These are phyloP conservation scores for Anolis sagrei DNA, from an alignment of 2,113 vertebrate genomes.

Conservation along the genomic window DNA sequence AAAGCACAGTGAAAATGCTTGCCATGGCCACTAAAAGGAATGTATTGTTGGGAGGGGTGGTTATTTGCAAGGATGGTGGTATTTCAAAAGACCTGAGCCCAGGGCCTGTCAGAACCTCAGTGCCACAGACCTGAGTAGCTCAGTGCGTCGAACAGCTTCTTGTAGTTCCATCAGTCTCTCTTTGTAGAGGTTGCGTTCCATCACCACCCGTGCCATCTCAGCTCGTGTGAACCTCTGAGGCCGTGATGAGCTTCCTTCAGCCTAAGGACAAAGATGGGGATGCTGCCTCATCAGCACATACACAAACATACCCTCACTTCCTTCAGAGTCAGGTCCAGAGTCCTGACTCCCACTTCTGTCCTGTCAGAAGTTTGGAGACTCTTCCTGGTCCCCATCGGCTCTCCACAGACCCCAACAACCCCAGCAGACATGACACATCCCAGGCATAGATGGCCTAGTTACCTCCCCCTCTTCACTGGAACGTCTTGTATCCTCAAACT, in stretches of 20 bases:
- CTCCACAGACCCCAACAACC: not conserved
- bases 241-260: conserved; percentile 19
- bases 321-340: not conserved
- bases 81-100: not conserved
- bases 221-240: conserved; percentile 51
- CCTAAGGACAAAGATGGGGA: not conserved
- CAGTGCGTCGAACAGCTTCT: conserved; percentile 38
- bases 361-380: no score
- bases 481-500: conserved; percentile 44
- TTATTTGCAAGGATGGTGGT: no score
- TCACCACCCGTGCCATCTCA: conserved; percentile 53
- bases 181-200: conserved; percentile 51
- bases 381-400: not conserved
- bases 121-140: conserved; percentile 31
- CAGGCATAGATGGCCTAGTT: not conserved
- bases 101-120: not conserved
- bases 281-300: not conserved
- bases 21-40: no score
- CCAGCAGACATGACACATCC: no score
- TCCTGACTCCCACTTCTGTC: not conserved
- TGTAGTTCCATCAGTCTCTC: conserved; percentile 50
- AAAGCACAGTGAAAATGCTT: no score
- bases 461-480: conserved; percentile 51
- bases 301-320: no score
- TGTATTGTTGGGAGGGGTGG: no score